Evolutionary conservation across 2,888 invertebrate species (phyloP).

Genomic region (Cataglyphis livida): DNA sequence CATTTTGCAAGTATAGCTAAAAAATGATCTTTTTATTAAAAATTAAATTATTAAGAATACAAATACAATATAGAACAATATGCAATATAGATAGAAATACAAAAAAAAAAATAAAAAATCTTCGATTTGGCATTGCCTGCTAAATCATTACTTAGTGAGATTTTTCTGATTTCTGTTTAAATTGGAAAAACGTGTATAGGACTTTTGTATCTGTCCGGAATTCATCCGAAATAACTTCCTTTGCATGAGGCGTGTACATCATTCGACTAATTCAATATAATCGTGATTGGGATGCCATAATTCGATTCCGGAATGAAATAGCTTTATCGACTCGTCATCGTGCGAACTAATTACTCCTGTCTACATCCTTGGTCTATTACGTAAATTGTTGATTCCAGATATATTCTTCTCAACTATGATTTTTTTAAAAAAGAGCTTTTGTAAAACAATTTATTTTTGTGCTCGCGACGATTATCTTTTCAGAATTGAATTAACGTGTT

Average conservation of each 20-base stretch:
- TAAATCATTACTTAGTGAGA: not conserved
- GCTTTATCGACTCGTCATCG: slow-evolving; percentile 64
- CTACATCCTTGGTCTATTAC: not conserved
- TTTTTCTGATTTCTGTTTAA: not conserved
- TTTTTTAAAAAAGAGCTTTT: not conserved
- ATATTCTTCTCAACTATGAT: not conserved
- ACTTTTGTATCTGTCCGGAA: not conserved
- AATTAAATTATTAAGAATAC: not conserved
- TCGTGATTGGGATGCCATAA: slow-evolving; percentile 59
- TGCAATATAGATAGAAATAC: not conserved
- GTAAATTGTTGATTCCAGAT: not conserved
- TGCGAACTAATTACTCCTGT: slow-evolving; percentile 33
- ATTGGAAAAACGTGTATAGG: slow-evolving; percentile 1
- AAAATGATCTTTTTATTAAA: not conserved
- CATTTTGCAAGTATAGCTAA: not conserved
- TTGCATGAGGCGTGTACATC: not conserved
- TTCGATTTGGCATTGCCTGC: not conserved
- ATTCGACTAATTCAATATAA: slow-evolving; percentile 68
- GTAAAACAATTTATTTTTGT: not conserved
- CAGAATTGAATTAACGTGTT: not conserved
- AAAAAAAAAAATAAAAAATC: not conserved
- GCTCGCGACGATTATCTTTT: not conserved
- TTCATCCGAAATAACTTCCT: slow-evolving; percentile 30
- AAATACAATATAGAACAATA: not conserved
- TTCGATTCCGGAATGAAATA: slow-evolving; percentile 67